Conservation (phyloP, 2,797 vertebrate genomes). For the Menidia menidia region DNA sequence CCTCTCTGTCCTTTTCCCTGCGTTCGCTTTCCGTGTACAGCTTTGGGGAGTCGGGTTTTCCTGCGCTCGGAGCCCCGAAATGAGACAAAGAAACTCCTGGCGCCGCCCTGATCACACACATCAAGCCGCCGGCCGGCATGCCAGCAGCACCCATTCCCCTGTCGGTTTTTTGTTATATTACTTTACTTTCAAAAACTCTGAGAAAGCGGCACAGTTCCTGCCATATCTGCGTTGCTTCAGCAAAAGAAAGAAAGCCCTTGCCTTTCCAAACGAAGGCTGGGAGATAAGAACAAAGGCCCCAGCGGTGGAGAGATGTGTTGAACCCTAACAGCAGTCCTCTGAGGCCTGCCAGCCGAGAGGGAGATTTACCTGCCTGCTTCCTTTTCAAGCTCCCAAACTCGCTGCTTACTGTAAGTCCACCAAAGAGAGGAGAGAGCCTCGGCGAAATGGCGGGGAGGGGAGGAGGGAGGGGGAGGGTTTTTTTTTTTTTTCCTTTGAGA, state of each 20-base stretch:
- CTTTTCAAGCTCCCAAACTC: constrained; percentile 40
- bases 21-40: constrained; percentile 39
- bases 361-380: constrained; percentile 48
- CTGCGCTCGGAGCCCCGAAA: constrained; percentile 17
- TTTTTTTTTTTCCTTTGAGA: constrained; percentile 68
- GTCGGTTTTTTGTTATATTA: too few species aligned
- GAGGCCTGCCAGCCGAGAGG: constrained; percentile 47
- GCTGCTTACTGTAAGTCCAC: constrained; percentile 26
- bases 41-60: constrained; percentile 22
- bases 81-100: constrained; percentile 14
- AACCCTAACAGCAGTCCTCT: constrained; percentile 35
- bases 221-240: constrained; percentile 22
- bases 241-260: constrained; percentile 16
- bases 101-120: not conserved
- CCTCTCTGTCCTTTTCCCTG: constrained; percentile 5
- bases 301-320: constrained; percentile 37
- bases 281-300: constrained; percentile 37
- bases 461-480: not conserved
- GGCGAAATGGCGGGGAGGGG: constrained; percentile 6
- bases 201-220: too few species aligned
- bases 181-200: too few species aligned
- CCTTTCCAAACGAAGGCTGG: constrained; percentile 21
- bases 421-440: constrained; percentile 15
- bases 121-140: too few species aligned
- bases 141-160: too few species aligned